These are phyloP conservation scores for Gonocerus acuteangulatus DNA, from an alignment of 2,888 invertebrate species.

Conservation along the genomic window DNA sequence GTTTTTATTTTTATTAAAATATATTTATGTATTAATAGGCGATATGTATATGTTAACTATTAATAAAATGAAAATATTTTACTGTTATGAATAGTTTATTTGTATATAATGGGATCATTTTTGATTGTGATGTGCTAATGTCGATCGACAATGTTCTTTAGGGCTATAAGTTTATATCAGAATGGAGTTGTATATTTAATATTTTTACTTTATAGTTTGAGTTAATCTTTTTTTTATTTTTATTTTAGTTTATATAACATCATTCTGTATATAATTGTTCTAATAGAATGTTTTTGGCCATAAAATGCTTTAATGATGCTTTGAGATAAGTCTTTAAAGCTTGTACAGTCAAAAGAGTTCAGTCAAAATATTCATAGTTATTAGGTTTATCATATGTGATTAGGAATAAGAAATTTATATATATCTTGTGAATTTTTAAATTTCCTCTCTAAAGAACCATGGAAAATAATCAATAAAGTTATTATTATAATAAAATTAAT, in stretches of 20 bases:
- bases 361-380: not conserved
- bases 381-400: not conserved
- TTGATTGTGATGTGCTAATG: not conserved
- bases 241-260: slow-evolving; percentile 7
- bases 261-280: slow-evolving; percentile 7
- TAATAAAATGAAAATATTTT: slow-evolving; percentile 11
- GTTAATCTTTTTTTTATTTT: slow-evolving; percentile 1
- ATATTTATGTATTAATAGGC: slow-evolving; percentile 18
- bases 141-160: slow-evolving; percentile 1
- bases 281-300: slow-evolving; percentile 6
- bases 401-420: no score
- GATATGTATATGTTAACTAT: slow-evolving; percentile 10
- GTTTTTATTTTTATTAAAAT: slow-evolving; percentile 14
- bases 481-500: no score
- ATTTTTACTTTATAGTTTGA: not conserved
- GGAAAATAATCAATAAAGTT: no score
- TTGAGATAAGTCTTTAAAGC: slow-evolving; percentile 7
- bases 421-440: no score
- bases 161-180: slow-evolving; percentile 18
- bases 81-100: slow-evolving; percentile 4
- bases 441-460: no score
- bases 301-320: slow-evolving; percentile 21
- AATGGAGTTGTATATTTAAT: slow-evolving; percentile 3
- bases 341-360: slow-evolving; percentile 4
- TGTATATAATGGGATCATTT: slow-evolving; percentile 12